A percentile compares a stretch with the other conserved stretches of the same genome.
phyloP scores from a whole-genome alignment of 2,888 invertebrate species.

The Myopa tessellatipennis region DNA sequence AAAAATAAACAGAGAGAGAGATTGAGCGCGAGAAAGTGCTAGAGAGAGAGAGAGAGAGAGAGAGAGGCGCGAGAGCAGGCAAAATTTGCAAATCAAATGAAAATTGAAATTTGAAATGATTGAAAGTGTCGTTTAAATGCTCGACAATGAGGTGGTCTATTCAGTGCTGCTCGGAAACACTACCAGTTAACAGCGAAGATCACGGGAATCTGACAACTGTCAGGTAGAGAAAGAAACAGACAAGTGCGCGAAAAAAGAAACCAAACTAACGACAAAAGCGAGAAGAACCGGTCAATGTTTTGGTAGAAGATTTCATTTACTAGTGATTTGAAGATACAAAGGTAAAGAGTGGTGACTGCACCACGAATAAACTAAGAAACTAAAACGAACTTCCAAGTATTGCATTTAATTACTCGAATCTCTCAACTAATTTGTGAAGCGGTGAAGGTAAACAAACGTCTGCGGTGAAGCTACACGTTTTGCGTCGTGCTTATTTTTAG shows the following conservation, averaged over 20 bases:
- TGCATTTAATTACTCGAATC: background rate
- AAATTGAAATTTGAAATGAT: background rate
- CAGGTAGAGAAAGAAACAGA: background rate
- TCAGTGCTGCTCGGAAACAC: conserved; percentile 31
- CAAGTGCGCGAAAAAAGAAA: conserved; percentile 19
- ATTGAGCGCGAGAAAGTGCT: background rate
- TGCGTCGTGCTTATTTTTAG: background rate
- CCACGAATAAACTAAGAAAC: too few relatives aligned
- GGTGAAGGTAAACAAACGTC: background rate
- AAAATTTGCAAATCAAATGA: conserved; percentile 8
- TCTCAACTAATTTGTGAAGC: conserved; percentile 3
- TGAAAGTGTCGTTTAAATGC: conserved; percentile 29
- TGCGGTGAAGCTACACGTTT: background rate
- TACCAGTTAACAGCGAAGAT: conserved; percentile 18
- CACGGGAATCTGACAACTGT: background rate
- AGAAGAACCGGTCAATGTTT: conserved; percentile 26
- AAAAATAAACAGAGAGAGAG: background rate
- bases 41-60: background rate
- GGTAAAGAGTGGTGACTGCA: background rate
- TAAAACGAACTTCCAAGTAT: background rate
- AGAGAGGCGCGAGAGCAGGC: background rate
- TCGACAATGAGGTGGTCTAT: background rate
- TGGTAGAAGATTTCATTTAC: background rate
- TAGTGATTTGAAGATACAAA: background rate
- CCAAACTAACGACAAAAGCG: background rate